These are phyloP conservation scores for Drosophila acutilabella DNA, from an alignment of 2,888 invertebrate species.

Conservation along the genomic window DNA sequence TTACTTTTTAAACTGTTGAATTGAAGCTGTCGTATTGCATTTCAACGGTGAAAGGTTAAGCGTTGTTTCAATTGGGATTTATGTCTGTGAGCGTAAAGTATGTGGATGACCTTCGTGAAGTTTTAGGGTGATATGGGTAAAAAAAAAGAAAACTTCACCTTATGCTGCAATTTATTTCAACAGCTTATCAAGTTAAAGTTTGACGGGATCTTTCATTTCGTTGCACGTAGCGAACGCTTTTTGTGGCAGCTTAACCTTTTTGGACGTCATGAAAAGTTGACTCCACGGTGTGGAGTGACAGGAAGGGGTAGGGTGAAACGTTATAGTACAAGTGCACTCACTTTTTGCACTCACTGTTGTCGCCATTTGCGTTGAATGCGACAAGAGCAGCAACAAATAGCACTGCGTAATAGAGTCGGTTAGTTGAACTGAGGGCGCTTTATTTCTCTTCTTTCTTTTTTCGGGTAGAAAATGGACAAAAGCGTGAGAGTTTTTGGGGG, in stretches of 20 bases:
- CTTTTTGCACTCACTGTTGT: slow-evolving; percentile 69
- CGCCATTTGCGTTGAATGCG: slow-evolving; percentile 77
- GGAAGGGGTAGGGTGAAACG: neutral
- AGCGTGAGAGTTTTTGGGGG: neutral
- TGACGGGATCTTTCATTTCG: slow-evolving; percentile 67
- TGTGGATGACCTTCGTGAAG: slow-evolving; percentile 34
- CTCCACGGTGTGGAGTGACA: slow-evolving; percentile 12
- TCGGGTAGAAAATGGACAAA: neutral
- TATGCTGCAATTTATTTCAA: slow-evolving; percentile 64
- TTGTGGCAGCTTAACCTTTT: slow-evolving; percentile 75
- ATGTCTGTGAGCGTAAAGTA: neutral
- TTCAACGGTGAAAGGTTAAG: slow-evolving; percentile 43
- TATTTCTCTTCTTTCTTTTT: slow-evolving; percentile 5
- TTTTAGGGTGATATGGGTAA: neutral
- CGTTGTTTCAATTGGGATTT: slow-evolving; percentile 11
- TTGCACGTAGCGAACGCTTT: slow-evolving; percentile 58
- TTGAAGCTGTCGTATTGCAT: slow-evolving; percentile 20
- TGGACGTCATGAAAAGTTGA: slow-evolving; percentile 63
- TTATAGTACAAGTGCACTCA: slow-evolving; percentile 19
- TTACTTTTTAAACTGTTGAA: slow-evolving; percentile 15
- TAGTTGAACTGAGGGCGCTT: slow-evolving; percentile 48
- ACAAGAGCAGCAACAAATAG: slow-evolving; percentile 42
- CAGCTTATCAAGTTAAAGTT: slow-evolving; percentile 78
- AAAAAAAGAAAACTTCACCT: slow-evolving; percentile 25
- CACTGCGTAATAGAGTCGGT: slow-evolving; percentile 74